Base-by-base conservation (phyloP, 2,113 vertebrate genomes). In the Halichoeres trimaculatus region DNA sequence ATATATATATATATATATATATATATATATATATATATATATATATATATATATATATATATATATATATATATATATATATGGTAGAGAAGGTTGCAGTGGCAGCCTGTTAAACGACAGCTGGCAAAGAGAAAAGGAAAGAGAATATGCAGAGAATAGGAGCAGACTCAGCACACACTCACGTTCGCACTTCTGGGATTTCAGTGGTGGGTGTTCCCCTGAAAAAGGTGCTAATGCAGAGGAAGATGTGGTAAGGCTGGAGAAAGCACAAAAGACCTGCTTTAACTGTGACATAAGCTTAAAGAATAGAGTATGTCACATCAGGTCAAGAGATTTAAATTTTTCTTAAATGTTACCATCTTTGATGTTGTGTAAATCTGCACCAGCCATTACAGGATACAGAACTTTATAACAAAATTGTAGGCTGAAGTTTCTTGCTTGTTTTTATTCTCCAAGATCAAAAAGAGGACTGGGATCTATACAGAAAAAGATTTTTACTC, bases 141-240 rank as follows among this genome's bases (percentile, higher is more conserved):
- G n/a, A n/a, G n/a, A n/a, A n/a, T n/a, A n/a, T n/a, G n/a, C n/a
- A n/a, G n/a, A n/a, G 67, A 65, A 62, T 73, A 3, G 51, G 40
- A 64, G 74, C 62, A 69, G 70, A 55, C 41, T 36, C 47, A 43
- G 26, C 62, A 75, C 41, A 80, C 26, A 52, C 48, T 71, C 72
- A 68, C 51, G 14, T 57, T 54, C 48, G 72, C 17, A 62, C 59
- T 43, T 74, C 65, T 2, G 64, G 60, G 70, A 74, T 66, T 78
- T 70, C 50, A 78, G 40, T 8, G 24, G 35, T 2, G 17, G 69
- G 60, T 66, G 45, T 78, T 75, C 24, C 55, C 62, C 43, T n/a
- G n/a, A 56, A 63, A 50, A n/a, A 52, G 26, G 34, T 36, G 5
- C 13, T 2, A 23, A 60, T 54, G 5, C 19, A 57, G 26, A 53